phyloP scores from a whole-genome alignment of 1,140 invertebrate genomes.

The Danaus melanippus region DNA sequence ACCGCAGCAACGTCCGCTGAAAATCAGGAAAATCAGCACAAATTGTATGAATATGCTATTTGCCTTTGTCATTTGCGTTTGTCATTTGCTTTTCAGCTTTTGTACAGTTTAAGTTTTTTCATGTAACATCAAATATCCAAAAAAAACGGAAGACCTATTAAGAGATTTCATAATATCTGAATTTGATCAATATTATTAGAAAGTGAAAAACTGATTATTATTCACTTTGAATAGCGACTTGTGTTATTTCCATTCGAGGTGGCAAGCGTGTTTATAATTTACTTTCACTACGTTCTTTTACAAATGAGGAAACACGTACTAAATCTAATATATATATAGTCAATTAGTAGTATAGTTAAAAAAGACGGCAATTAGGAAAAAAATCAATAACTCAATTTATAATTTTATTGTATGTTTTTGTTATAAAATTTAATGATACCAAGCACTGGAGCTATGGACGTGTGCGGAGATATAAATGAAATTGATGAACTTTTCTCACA shows the following conservation, averaged over 20 bases:
- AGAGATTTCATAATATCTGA: no score
- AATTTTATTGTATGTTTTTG: background rate
- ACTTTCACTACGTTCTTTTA: slow-evolving; percentile 47
- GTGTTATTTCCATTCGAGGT: slow-evolving; percentile 45
- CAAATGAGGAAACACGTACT: slow-evolving; percentile 26
- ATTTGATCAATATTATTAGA: background rate
- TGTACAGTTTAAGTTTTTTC: no score
- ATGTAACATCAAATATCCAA: no score
- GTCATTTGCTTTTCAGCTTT: no score
- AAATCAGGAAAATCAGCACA: slow-evolving; percentile 17
- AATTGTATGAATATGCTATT: slow-evolving; percentile 17
- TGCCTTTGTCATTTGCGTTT: slow-evolving; percentile 1
- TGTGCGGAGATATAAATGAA: slow-evolving; percentile 64
- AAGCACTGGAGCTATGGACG: slow-evolving; percentile 30
- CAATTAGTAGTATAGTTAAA: no score
- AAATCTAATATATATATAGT: no score
- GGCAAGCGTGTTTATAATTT: slow-evolving; percentile 29
- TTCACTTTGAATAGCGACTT: slow-evolving; percentile 39
- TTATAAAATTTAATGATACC: slow-evolving; percentile 10
- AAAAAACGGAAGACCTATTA: background rate
- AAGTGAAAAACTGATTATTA: slow-evolving; percentile 30
- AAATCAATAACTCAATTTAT: no score
- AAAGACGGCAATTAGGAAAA: no score
- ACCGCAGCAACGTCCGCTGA: slow-evolving; percentile 17
- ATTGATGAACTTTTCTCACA: slow-evolving; percentile 71